Evolutionary conservation across 2,888 invertebrate genomes (phyloP).

Genomic region (Arrhopalites spinosus): DNA sequence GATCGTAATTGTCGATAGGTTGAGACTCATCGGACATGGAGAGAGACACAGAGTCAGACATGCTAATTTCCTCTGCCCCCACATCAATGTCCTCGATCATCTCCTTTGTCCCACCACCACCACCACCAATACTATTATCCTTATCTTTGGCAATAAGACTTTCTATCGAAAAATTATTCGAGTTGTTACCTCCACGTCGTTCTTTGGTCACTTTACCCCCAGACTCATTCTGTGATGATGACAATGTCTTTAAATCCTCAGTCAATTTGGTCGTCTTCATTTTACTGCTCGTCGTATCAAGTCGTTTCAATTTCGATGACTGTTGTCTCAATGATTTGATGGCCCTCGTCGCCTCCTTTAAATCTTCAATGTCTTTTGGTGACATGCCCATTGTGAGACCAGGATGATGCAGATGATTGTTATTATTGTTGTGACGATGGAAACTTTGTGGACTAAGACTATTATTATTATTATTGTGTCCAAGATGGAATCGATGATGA

Average conservation of each 20-base stretch:
- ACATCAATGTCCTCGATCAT: constrained; percentile 47
- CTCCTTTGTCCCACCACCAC: constrained; percentile 4
- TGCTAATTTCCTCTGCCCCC: constrained; percentile 33
- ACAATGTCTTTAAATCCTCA: not conserved
- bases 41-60: constrained; percentile 48
- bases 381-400: constrained; percentile 42
- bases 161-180: constrained; percentile 56
- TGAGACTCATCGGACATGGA: constrained; percentile 48
- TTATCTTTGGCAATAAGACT: constrained; percentile 56
- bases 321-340: constrained; percentile 49
- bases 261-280: not conserved
- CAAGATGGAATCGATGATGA: constrained; percentile 26
- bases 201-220: constrained; percentile 31
- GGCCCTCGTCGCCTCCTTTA: constrained; percentile 50
- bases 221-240: constrained; percentile 25
- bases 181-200: constrained; percentile 52
- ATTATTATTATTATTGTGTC: constrained; percentile 1
- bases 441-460: constrained; percentile 36
- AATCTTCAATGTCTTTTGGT: constrained; percentile 49
- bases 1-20: constrained; percentile 38
- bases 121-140: constrained; percentile 2
- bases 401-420: constrained; percentile 12
- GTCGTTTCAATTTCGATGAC: constrained; percentile 48
- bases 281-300: constrained; percentile 10
- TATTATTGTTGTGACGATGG: constrained; percentile 34